These are phyloP conservation scores for Timandra comae DNA, from an alignment of 2,888 invertebrate species.

Conservation along the genomic window DNA sequence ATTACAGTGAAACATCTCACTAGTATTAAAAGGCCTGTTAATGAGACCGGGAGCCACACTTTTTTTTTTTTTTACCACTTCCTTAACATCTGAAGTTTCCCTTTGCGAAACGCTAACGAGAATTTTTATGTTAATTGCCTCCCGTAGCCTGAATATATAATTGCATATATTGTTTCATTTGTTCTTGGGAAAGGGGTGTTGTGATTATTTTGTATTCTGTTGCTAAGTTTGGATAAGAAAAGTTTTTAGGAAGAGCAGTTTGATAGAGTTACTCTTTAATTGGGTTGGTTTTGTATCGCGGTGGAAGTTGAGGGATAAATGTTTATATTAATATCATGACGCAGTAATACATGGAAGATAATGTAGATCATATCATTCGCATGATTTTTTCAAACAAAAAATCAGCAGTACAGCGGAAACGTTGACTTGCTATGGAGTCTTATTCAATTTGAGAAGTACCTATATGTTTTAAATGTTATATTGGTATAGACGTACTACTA, in stretches of 20 bases:
- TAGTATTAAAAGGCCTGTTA: conserved; percentile 60
- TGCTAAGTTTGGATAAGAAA: conserved; percentile 51
- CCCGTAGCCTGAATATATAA: conserved; percentile 61
- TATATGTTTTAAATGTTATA: too few species aligned
- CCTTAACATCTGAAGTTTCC: conserved; percentile 71
- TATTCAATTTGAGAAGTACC: too few species aligned
- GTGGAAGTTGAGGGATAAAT: too few species aligned
- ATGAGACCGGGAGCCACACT: conserved; percentile 60
- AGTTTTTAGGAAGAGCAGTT: conserved; percentile 34
- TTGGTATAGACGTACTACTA: too few species aligned
- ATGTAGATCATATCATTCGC: too few species aligned
- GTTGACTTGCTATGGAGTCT: too few species aligned
- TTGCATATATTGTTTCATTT: conserved; percentile 68
- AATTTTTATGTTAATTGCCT: conserved; percentile 70
- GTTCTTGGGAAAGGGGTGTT: conserved; percentile 44
- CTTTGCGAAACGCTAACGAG: conserved; percentile 67
- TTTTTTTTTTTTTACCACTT: conserved; percentile 58
- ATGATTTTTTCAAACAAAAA: too few species aligned
- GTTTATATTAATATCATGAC: too few species aligned
- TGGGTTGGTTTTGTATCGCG: too few species aligned
- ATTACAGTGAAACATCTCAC: conserved; percentile 35
- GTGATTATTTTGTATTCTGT: conserved; percentile 50
- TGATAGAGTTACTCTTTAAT: too few species aligned
- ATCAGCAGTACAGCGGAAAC: too few species aligned
- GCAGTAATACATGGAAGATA: too few species aligned